These are phyloP conservation scores for Bujurquina vittata DNA, from an alignment of 2,113 vertebrate species.

Conservation along the genomic window DNA sequence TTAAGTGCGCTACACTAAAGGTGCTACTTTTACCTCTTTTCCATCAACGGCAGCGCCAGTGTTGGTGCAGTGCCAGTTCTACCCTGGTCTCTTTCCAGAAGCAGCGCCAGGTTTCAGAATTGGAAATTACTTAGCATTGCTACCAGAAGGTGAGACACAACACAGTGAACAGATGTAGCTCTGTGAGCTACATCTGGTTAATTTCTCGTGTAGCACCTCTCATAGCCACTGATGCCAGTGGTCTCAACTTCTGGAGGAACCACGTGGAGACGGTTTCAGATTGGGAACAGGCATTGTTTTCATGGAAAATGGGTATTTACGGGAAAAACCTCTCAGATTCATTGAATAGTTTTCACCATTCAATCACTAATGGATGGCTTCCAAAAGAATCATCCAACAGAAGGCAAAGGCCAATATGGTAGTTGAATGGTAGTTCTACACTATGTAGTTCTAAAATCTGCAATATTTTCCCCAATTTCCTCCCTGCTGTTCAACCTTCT, in stretches of 20 bases:
- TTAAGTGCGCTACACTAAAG: background rate
- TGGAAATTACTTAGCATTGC: too few species aligned
- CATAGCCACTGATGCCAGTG: background rate
- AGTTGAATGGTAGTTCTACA: background rate
- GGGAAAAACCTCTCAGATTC: background rate
- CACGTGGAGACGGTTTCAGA: background rate
- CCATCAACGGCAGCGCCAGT: background rate
- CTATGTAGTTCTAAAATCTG: background rate
- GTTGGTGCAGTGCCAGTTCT: background rate
- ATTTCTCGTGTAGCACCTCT: background rate
- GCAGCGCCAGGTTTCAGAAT: too few species aligned
- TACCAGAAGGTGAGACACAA: background rate
- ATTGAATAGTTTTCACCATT: background rate
- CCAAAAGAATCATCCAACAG: background rate
- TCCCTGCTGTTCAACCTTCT: too few species aligned
- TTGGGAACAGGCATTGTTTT: background rate
- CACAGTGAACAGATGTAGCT: background rate
- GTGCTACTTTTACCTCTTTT: background rate
- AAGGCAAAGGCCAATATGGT: background rate
- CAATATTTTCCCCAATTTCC: too few species aligned
- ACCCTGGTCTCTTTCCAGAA: background rate
- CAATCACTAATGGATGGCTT: background rate
- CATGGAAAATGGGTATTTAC: background rate
- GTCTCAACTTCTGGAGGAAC: background rate
- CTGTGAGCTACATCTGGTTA: background rate